These are phyloP conservation scores for Epinephelus cyanopodus DNA, from an alignment of 2,113 vertebrate genomes.

Conservation along the genomic window DNA sequence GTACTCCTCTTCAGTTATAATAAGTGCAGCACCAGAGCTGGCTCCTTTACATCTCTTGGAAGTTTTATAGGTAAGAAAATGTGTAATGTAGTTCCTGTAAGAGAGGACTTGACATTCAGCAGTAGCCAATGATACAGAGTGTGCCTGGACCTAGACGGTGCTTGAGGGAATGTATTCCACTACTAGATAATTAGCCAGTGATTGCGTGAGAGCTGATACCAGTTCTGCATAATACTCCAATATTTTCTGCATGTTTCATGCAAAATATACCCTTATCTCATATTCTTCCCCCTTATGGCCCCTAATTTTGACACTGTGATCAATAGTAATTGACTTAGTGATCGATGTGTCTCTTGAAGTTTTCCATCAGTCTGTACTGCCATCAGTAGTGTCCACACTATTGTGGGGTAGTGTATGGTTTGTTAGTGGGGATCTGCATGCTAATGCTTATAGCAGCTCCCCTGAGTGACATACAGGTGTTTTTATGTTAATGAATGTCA, in stretches of 20 bases:
- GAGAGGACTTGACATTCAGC: slow-evolving; percentile 66
- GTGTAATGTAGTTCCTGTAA: slow-evolving; percentile 24
- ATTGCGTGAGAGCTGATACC: slow-evolving; percentile 69
- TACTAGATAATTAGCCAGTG: slow-evolving; percentile 73
- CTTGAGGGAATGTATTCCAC: slow-evolving; percentile 68
- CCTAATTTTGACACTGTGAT: slow-evolving; percentile 73
- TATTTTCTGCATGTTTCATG: slow-evolving; percentile 69
- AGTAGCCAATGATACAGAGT: slow-evolving; percentile 47
- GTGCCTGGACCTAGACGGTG: slow-evolving; percentile 55
- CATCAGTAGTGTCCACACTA: slow-evolving; percentile 42
- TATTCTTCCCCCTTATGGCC: slow-evolving; percentile 41
- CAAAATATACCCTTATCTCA: slow-evolving; percentile 65
- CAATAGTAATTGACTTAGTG: slow-evolving; percentile 78
- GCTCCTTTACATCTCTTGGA: neutral
- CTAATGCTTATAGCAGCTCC: slow-evolving; percentile 61
- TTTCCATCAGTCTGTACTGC: slow-evolving; percentile 59
- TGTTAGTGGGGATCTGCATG: slow-evolving; percentile 52
- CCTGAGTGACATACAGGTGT: slow-evolving; percentile 58
- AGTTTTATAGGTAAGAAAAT: slow-evolving; percentile 33
- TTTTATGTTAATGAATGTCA: slow-evolving; percentile 76
- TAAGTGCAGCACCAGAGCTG: neutral
- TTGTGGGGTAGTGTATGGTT: slow-evolving; percentile 40
- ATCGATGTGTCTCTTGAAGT: slow-evolving; percentile 73
- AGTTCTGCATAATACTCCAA: slow-evolving; percentile 66
- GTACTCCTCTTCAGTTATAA: neutral